phyloP scores from a whole-genome alignment of 2,888 invertebrate species.

The Acanthococcus lagerstroemiae region DNA sequence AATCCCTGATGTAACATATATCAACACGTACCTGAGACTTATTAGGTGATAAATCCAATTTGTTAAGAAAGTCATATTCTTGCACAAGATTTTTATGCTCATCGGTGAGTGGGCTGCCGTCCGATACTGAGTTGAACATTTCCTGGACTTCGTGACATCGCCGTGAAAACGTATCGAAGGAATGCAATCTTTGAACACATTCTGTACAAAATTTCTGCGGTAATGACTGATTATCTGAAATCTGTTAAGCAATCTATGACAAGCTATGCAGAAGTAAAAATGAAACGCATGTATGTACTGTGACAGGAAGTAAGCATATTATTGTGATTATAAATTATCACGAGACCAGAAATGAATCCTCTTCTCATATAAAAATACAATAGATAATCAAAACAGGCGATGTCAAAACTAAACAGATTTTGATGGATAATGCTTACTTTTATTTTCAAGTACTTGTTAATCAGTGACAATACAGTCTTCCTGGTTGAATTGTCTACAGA shows the following conservation, averaged over 20 bases:
- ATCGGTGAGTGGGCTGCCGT: conserved; percentile 4
- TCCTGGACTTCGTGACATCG: conserved; percentile 34
- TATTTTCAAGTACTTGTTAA: conserved; percentile 11
- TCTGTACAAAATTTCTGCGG: conserved; percentile 33
- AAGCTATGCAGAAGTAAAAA: too few relatives aligned
- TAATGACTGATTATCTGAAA: conserved; percentile 24
- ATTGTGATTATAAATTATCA: too few relatives aligned
- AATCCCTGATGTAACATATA: too few relatives aligned
- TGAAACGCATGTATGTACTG: too few relatives aligned
- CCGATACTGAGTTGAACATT: conserved; percentile 31
- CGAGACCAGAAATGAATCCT: too few relatives aligned
- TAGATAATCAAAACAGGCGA: background rate
- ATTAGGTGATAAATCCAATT: background rate
- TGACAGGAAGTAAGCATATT: too few relatives aligned
- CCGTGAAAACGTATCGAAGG: conserved; percentile 34
- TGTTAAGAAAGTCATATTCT: background rate
- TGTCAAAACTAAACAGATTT: too few relatives aligned
- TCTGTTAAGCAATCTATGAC: background rate
- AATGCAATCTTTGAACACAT: conserved; percentile 30
- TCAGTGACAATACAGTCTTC: background rate
- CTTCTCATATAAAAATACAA: too few relatives aligned
- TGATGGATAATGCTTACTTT: too few relatives aligned
- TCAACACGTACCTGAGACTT: too few relatives aligned
- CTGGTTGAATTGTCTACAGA: background rate
- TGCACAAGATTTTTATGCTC: conserved; percentile 3